A percentile compares a stretch with the other conserved stretches of the same genome.
Conservation (phyloP, 2,888 invertebrate species). For the Alentia gelatinosa region DNA sequence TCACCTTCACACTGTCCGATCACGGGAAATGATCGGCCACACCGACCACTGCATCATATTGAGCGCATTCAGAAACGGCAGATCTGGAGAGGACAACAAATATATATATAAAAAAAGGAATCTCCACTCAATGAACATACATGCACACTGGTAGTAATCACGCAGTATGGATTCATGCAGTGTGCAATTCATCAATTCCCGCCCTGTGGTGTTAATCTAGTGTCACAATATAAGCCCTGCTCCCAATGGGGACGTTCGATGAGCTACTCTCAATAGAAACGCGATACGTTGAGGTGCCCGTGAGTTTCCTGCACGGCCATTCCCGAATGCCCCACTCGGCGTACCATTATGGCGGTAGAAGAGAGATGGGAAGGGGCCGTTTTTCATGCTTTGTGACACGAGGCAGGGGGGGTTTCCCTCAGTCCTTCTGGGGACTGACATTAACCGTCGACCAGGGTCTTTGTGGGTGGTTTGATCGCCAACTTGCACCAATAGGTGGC, state of each 20-base stretch:
- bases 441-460: not conserved
- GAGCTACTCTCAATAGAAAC: not conserved
- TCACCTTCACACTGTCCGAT: slow-evolving; percentile 45
- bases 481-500: not conserved
- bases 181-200: too few species aligned
- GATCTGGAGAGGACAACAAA: too few species aligned
- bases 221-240: too few species aligned
- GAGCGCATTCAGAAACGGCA: not conserved
- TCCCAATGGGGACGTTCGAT: not conserved
- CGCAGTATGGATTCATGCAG: too few species aligned
- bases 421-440: slow-evolving; percentile 11
- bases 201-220: too few species aligned
- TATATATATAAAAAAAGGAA: too few species aligned
- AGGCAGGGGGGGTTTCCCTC: not conserved
- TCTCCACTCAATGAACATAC: too few species aligned
- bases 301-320: not conserved
- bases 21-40: slow-evolving; percentile 13
- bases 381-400: slow-evolving; percentile 35
- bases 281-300: not conserved
- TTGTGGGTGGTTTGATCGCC: slow-evolving; percentile 4
- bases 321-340: not conserved
- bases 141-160: too few species aligned
- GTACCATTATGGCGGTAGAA: not conserved
- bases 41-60: not conserved
- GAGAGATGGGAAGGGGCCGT: not conserved